phyloP scores from a whole-genome alignment of 1,140 invertebrate species.

The Leptinotarsa lineolata region DNA sequence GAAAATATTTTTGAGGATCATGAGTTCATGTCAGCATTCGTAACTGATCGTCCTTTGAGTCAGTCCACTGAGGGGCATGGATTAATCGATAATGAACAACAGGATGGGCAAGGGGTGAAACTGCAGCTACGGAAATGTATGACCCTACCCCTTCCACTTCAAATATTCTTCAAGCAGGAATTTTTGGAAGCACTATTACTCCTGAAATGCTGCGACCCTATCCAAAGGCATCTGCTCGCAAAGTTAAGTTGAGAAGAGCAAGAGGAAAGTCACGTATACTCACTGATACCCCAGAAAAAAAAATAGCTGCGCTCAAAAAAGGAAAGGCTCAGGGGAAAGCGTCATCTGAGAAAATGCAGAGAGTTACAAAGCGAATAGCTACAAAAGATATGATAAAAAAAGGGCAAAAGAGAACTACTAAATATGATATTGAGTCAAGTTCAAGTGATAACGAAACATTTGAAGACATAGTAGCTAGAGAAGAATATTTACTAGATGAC shows the following conservation, averaged over 20 bases:
- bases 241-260: background rate
- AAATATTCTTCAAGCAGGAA: background rate
- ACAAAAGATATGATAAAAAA: background rate
- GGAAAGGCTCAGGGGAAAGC: background rate
- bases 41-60: conserved; percentile 28
- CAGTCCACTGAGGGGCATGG: background rate
- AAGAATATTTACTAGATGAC: background rate
- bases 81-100: conserved; percentile 4
- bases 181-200: background rate
- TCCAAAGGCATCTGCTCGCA: conserved; percentile 21
- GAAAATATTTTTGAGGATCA: conserved; percentile 27
- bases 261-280: conserved; percentile 25
- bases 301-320: conserved; percentile 1
- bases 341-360: background rate
- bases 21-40: conserved; percentile 24
- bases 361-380: background rate
- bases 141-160: background rate
- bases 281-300: conserved; percentile 31
- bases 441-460: background rate
- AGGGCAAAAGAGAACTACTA: background rate
- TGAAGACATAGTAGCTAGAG: conserved; percentile 10
- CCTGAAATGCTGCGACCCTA: conserved; percentile 26
- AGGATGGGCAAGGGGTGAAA: background rate
- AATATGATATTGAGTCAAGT: conserved; percentile 4
- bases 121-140: background rate